Evolutionary conservation across 2,113 vertebrate genomes (phyloP).

Genomic region (Grammomys dolichurus): DNA sequence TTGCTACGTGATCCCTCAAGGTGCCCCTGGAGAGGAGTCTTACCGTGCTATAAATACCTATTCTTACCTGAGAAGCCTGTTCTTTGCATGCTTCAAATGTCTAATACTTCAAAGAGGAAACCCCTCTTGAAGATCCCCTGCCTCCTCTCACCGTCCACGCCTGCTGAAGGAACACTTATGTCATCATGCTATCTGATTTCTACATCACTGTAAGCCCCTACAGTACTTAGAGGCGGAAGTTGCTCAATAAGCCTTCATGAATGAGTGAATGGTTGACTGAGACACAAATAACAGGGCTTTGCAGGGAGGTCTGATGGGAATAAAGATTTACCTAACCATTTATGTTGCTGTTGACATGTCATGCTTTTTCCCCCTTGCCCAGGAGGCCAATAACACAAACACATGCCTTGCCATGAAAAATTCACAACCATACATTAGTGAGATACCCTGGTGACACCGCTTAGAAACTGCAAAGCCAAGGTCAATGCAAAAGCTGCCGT

Average conservation of each 20-base stretch:
- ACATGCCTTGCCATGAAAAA: constrained; percentile 73
- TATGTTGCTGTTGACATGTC: constrained; percentile 70
- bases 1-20: background rate
- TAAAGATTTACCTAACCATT: constrained; percentile 77
- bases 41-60: background rate
- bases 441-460: constrained; percentile 80
- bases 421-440: constrained; percentile 74
- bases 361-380: constrained; percentile 65
- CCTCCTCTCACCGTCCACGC: background rate
- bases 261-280: constrained; percentile 63
- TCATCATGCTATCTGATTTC: background rate
- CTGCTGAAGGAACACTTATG: background rate
- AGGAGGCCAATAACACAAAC: constrained; percentile 71
- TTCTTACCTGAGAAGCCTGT: background rate
- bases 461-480: constrained; percentile 85
- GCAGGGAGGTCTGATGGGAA: constrained; percentile 64
- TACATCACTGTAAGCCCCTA: background rate
- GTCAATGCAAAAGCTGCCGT: constrained; percentile 82
- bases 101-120: background rate
- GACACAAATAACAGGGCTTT: constrained; percentile 59
- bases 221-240: constrained; percentile 33
- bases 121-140: background rate
- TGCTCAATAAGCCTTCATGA: constrained; percentile 66
- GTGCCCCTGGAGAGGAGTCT: background rate
- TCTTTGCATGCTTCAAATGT: background rate